Conservation (phyloP, 2,797 vertebrate genomes). For the Apodemus agrarius region DNA sequence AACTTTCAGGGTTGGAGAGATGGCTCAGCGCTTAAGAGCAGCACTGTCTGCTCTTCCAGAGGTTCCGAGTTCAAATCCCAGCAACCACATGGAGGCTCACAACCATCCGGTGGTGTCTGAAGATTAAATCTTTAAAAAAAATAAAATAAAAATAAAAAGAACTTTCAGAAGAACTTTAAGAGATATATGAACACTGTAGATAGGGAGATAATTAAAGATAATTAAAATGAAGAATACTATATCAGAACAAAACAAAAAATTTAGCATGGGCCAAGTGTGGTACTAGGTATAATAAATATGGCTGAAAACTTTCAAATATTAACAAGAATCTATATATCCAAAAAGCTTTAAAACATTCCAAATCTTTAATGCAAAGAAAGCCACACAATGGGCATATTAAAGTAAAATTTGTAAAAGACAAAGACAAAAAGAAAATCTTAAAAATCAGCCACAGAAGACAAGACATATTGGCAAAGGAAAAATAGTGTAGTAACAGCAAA, state of each 20-base stretch:
- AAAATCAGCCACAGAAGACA: background rate
- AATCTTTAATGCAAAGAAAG: background rate
- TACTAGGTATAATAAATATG: background rate
- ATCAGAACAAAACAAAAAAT: background rate
- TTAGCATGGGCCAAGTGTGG: background rate
- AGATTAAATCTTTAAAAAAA: too few species aligned
- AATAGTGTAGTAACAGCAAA: background rate
- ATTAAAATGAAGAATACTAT: background rate
- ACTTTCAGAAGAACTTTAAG: background rate
- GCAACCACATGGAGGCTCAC: too few species aligned
- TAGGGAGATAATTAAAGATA: background rate
- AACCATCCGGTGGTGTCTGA: too few species aligned
- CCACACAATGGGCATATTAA: background rate
- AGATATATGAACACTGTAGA: background rate
- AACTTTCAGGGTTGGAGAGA: background rate
- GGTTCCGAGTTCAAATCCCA: too few species aligned
- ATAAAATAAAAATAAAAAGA: too few species aligned
- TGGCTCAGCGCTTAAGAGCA: too few species aligned
- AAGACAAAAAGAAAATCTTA: background rate
- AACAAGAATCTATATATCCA: background rate
- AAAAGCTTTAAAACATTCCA: background rate
- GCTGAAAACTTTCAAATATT: background rate
- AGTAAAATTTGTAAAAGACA: background rate
- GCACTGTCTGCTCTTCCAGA: too few species aligned
- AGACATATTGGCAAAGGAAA: background rate